phyloP scores from a whole-genome alignment of 1,140 invertebrate genomes.

The Palaemon carinicauda region DNA sequence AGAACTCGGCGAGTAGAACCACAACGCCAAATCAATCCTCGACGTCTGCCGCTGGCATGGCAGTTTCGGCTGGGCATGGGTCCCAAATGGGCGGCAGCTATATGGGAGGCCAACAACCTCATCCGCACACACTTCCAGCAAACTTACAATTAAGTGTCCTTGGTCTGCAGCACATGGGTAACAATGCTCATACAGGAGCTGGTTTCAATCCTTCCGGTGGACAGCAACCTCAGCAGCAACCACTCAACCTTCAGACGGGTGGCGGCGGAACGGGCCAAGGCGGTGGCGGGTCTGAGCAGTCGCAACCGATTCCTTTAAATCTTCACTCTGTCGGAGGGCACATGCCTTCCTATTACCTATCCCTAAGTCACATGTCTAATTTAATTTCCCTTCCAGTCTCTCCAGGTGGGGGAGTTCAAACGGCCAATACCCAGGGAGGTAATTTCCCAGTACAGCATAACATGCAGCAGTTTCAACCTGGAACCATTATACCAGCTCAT shows the following conservation, averaged over 20 bases:
- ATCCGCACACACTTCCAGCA: neutral
- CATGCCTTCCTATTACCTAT: conserved; percentile 46
- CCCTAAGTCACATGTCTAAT: conserved; percentile 46
- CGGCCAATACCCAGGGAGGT: neutral
- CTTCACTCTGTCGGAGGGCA: conserved; percentile 39
- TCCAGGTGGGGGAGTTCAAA: conserved; percentile 28
- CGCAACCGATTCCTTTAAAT: conserved; percentile 30
- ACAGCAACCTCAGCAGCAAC: conserved; percentile 31
- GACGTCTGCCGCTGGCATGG: neutral
- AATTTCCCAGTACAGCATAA: conserved; percentile 41
- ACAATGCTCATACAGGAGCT: conserved; percentile 27
- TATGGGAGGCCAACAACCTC: conserved; percentile 31
- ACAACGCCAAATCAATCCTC: neutral
- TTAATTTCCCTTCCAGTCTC: conserved; percentile 42
- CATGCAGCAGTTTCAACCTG: conserved; percentile 42
- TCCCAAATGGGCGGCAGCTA: conserved; percentile 36
- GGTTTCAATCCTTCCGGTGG: conserved; percentile 25
- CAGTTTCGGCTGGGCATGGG: conserved; percentile 8
- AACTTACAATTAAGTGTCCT: conserved; percentile 42
- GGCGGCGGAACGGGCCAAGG: neutral
- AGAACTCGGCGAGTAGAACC: neutral
- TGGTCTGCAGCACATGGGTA: conserved; percentile 36
- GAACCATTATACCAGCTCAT: conserved; percentile 29
- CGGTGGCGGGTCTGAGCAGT: neutral
- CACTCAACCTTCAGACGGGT: conserved; percentile 18